Evolutionary conservation across 2,113 vertebrate genomes (phyloP).

Genomic region (Okapia johnstoni): DNA sequence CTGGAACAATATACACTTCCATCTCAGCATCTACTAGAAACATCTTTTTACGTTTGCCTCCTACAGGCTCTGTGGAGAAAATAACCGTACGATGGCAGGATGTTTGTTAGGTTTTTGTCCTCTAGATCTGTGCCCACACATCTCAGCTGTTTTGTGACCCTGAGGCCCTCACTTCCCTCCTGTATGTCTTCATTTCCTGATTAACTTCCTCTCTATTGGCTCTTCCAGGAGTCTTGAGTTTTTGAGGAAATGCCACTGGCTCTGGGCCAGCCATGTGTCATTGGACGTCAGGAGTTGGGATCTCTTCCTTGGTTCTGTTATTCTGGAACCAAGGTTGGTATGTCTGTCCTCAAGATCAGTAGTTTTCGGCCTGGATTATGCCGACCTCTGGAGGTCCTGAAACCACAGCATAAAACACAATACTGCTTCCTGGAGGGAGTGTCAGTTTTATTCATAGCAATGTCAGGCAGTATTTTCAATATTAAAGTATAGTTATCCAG

Average conservation of each 20-base stretch:
- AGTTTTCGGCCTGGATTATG: neutral
- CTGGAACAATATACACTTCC: neutral
- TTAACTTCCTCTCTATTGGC: neutral
- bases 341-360: neutral
- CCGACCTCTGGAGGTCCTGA: neutral
- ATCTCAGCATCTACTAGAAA: neutral
- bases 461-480: neutral
- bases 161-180: neutral
- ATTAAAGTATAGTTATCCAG: neutral
- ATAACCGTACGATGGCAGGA: neutral
- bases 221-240: neutral
- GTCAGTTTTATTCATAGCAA: slow-evolving; percentile 4
- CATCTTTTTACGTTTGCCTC: neutral
- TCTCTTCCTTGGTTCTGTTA: neutral
- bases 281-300: neutral
- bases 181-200: slow-evolving; percentile 39
- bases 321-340: neutral
- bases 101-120: neutral
- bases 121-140: neutral
- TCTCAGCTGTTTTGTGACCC: slow-evolving; percentile 22
- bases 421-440: neutral
- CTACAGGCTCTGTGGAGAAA: neutral
- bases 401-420: neutral
- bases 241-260: slow-evolving; percentile 45
- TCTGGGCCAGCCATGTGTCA: neutral